phyloP scores from a whole-genome alignment of 2,113 vertebrate genomes.

The Cervus canadensis region DNA sequence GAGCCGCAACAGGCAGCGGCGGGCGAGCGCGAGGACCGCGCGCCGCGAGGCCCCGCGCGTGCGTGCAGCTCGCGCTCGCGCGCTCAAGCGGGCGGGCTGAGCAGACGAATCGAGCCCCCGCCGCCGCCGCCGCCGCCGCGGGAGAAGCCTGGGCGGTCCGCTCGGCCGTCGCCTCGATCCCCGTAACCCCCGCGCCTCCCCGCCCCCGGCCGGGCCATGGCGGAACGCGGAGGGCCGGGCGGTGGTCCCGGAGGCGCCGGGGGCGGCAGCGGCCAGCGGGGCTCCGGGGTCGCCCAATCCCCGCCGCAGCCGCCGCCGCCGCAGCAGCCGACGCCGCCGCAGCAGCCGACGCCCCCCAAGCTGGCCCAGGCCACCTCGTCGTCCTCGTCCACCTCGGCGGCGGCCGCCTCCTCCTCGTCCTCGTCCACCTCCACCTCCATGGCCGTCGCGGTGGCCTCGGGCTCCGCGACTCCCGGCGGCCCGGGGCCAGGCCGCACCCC shows the following conservation, averaged over 20 bases:
- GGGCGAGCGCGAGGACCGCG: slow-evolving; percentile 61
- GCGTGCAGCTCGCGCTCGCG: slow-evolving; percentile 62
- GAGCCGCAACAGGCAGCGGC: slow-evolving; percentile 61
- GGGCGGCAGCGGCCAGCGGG: slow-evolving; percentile 49
- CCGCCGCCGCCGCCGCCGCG: not conserved
- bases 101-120: not conserved
- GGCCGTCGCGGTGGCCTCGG: slow-evolving; percentile 70
- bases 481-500: slow-evolving; percentile 82
- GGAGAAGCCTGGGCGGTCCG: not conserved
- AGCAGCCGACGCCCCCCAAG: slow-evolving; percentile 61
- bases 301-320: slow-evolving; percentile 48
- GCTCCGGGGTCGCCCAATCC: slow-evolving; percentile 55
- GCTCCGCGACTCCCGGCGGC: slow-evolving; percentile 82
- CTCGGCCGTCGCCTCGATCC: not conserved
- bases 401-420: slow-evolving; percentile 61
- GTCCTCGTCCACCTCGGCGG: slow-evolving; percentile 66
- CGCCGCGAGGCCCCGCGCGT: slow-evolving; percentile 63
- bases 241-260: slow-evolving; percentile 50
- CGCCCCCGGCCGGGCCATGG: slow-evolving; percentile 55
- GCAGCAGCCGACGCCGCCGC: slow-evolving; percentile 35
- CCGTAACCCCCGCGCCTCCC: not conserved
- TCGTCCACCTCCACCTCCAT: slow-evolving; percentile 68
- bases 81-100: slow-evolving; percentile 50
- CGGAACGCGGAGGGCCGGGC: slow-evolving; percentile 67
- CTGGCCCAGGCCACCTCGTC: slow-evolving; percentile 59